Percentiles rank a stretch among this genome's conserved stretches.
Evolutionary conservation across 2,797 vertebrate species (phyloP).

Genomic region (Thunnus albacares): DNA sequence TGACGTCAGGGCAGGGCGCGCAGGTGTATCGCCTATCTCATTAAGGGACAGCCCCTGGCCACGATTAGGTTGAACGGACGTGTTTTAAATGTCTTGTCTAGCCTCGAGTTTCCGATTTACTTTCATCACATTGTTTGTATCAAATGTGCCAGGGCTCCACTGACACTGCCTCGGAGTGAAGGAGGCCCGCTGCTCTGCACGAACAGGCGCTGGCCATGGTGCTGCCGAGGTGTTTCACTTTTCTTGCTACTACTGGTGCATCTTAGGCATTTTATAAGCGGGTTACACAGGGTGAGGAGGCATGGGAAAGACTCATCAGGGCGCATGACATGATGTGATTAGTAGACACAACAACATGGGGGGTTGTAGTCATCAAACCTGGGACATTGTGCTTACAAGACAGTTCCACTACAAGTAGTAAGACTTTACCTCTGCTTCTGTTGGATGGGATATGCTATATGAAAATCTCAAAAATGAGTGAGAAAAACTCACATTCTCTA

Average conservation of each 20-base stretch:
- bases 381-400: no score
- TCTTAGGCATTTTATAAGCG: background rate
- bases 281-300: background rate
- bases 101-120: constrained; percentile 22
- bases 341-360: background rate
- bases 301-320: background rate
- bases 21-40: constrained; percentile 44
- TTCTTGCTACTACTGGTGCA: background rate
- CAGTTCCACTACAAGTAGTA: no score
- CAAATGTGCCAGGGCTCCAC: background rate
- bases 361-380: background rate
- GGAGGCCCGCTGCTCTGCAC: background rate
- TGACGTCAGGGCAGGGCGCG: constrained; percentile 47
- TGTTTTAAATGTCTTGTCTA: constrained; percentile 30
- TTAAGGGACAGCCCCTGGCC: constrained; percentile 22
- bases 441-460: no score
- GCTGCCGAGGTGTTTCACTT: constrained; percentile 45
- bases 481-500: constrained; percentile 34
- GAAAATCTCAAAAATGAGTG: background rate
- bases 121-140: constrained; percentile 17
- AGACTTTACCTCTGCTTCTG: no score
- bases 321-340: background rate
- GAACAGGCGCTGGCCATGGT: constrained; percentile 76
- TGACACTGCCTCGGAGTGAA: background rate
- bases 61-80: background rate